phyloP scores from a whole-genome alignment of 2,797 vertebrate genomes.

The Chiloscyllium punctatum region DNA sequence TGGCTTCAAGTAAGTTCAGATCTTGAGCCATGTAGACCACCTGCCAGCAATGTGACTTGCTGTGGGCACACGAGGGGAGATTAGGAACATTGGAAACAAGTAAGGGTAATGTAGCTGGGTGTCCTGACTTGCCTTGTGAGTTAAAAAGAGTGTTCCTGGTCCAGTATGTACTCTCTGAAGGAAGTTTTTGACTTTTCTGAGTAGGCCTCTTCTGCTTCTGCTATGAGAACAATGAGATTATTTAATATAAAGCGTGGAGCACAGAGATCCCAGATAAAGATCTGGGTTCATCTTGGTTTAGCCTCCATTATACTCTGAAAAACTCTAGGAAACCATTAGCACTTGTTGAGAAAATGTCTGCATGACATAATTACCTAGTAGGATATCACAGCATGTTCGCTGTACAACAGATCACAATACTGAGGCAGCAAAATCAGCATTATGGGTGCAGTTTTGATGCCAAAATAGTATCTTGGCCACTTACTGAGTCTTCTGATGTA shows the following conservation, averaged over 20 bases:
- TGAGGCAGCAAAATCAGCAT: too few species aligned
- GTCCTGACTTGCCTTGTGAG: not conserved
- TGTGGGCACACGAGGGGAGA: not conserved
- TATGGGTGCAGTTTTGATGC: too few species aligned
- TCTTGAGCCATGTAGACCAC: not conserved
- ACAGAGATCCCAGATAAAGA: too few species aligned
- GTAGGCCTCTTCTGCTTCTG: not conserved
- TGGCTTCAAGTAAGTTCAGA: not conserved
- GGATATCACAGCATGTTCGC: not conserved
- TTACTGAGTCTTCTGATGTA: too few species aligned
- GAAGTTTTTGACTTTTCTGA: not conserved
- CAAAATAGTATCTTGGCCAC: too few species aligned
- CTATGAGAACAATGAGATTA: not conserved
- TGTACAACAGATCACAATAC: not conserved
- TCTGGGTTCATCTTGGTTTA: not conserved
- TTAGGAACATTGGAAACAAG: not conserved
- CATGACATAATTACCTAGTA: not conserved
- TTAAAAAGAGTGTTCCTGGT: not conserved
- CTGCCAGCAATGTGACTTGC: not conserved
- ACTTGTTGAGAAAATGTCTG: not conserved
- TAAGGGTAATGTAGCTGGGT: too few species aligned
- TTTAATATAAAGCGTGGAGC: too few species aligned
- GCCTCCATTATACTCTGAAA: not conserved
- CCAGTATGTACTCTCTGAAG: not conserved
- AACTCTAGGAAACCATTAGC: not conserved